Evolutionary conservation across 2,797 vertebrate genomes (phyloP).

Genomic region (Ctenosaura bakeri): DNA sequence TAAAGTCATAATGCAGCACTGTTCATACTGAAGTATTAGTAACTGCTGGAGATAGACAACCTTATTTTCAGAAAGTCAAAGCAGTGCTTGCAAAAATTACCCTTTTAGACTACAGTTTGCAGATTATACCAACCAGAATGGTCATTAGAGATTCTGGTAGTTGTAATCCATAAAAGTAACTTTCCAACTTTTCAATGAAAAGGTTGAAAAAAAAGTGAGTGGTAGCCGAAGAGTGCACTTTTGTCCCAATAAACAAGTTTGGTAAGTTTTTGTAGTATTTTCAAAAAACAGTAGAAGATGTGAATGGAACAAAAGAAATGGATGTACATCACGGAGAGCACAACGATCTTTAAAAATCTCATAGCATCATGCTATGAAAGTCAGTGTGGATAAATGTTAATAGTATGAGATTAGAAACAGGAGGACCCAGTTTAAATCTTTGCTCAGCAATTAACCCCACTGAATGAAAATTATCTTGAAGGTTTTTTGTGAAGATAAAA

Average conservation of each 20-base stretch:
- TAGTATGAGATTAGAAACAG: too few species aligned
- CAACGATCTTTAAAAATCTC: background rate
- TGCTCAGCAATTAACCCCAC: background rate
- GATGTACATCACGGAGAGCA: background rate
- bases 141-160: too few species aligned
- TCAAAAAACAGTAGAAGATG: background rate
- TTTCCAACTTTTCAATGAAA: too few species aligned
- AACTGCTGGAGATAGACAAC: background rate
- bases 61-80: background rate
- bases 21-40: background rate
- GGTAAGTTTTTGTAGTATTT: background rate
- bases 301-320: background rate
- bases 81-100: background rate
- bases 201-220: background rate
- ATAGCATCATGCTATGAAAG: background rate
- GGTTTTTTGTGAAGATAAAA: background rate
- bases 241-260: background rate
- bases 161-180: too few species aligned
- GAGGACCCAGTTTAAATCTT: background rate
- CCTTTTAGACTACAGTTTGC: too few species aligned
- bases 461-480: background rate
- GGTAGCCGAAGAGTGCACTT: too few species aligned
- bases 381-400: background rate
- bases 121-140: too few species aligned
- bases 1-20: background rate